These are phyloP conservation scores for Xiphias gladius DNA, from an alignment of 2,113 vertebrate genomes.

Conservation along the genomic window DNA sequence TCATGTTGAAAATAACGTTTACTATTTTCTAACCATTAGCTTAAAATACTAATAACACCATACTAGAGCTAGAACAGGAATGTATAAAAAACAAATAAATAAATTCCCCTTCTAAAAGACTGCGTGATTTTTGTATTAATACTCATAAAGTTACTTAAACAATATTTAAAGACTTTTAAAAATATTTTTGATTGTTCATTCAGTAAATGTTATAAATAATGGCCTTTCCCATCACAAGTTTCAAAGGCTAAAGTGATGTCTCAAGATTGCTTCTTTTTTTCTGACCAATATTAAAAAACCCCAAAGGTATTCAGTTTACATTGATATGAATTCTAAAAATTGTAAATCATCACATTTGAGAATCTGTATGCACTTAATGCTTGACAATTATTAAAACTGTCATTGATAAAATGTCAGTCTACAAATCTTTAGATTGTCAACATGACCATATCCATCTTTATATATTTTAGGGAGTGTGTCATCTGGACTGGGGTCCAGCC, in stretches of 20 bases:
- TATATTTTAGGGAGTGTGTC: constrained; percentile 71
- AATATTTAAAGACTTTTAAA: too few relatives aligned
- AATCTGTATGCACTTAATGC: background rate
- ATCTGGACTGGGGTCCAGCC: constrained; percentile 59
- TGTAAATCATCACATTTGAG: background rate
- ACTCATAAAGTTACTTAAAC: too few relatives aligned
- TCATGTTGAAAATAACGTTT: background rate
- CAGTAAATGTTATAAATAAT: background rate
- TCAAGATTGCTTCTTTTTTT: background rate
- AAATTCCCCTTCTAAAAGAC: background rate
- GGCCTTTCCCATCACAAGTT: background rate
- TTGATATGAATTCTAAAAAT: background rate
- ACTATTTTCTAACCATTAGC: background rate
- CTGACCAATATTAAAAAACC: background rate
- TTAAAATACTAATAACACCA: background rate
- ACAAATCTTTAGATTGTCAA: background rate
- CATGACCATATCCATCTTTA: background rate
- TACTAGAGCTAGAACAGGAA: background rate
- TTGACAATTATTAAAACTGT: background rate
- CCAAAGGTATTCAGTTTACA: background rate
- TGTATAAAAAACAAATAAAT: background rate
- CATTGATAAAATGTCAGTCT: background rate
- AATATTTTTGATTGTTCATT: too few relatives aligned
- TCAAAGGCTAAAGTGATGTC: background rate
- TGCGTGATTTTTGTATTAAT: too few relatives aligned